Base-by-base conservation (phyloP, 2,888 invertebrate genomes). In the Crepidodera aurea region DNA sequence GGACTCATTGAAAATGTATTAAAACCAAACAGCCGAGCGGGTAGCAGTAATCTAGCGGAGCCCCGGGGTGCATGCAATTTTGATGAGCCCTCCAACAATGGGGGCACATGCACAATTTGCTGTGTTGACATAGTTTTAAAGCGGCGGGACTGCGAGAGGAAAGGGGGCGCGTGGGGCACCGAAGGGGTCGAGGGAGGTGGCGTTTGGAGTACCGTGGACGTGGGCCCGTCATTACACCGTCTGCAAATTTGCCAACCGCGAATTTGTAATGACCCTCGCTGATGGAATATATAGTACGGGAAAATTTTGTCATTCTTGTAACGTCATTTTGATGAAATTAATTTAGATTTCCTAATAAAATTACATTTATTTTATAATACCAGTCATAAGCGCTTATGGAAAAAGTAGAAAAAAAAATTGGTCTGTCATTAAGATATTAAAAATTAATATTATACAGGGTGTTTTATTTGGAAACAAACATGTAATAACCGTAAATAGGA, bases 111-210 rank as follows among this genome's bases (percentile, higher is more conserved):
- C 80, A 81, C 81, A 81, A 81, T 81, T 80, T 81, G 78, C 80
- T 77, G 73, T 81, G 81, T 81, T 81, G 81, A 81, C 80, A 80
- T 78, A 81, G 80, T 81, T 81, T 81, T 79, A 79, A 78, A 77
- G 71, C 65, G 58, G 42, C 44, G 59, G 53, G 60, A 51, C 50
- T 29, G 59, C 53, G 65, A 69, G 68, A 67, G 67, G 67, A 71
- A 71, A 73, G 72, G 73, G 71, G 70, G 69, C 67, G 68, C 70
- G 69, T 37, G 19, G 46, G 46, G 46, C 7, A 34, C 13, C 19
- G 42, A 19, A 34, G 29, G n/a, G 2, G 27, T 3, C 6, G 7
- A 19, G 22, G 18, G 44, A 12, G 39, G 39, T 10, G 16, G 18
- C 25, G 18, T 29, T n/a, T 32, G 16, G 29, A 32, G 12, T 29